Evolutionary conservation across 1,140 invertebrate genomes (phyloP).

Genomic region (Scaptomyza graminum): DNA sequence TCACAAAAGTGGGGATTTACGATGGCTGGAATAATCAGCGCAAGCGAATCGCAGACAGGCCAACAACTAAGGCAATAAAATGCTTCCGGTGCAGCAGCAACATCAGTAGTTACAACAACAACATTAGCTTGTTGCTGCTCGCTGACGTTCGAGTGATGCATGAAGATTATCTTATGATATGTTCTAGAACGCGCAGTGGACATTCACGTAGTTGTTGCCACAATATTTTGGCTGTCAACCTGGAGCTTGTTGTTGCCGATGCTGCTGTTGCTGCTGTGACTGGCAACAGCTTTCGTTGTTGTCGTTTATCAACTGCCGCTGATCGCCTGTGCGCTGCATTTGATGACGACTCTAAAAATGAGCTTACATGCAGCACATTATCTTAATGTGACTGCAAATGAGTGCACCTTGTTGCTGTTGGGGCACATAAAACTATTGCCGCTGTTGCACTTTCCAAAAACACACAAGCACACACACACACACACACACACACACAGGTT

Average conservation of each 20-base stretch:
- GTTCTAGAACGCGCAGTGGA: conserved; percentile 60
- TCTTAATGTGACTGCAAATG: conserved; percentile 81
- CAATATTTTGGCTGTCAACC: conserved; percentile 70
- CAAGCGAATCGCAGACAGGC: conserved; percentile 70
- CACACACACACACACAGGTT: neutral
- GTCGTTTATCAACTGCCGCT: conserved; percentile 73
- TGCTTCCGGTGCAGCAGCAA: conserved; percentile 71
- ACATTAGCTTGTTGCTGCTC: conserved; percentile 39
- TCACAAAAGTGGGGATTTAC: conserved; percentile 75
- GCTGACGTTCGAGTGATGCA: conserved; percentile 77
- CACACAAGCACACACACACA: conserved; percentile 3
- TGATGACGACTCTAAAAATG: conserved; percentile 63
- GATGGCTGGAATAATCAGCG: conserved; percentile 71
- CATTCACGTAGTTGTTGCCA: conserved; percentile 25
- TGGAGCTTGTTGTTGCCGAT: conserved; percentile 23
- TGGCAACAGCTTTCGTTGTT: conserved; percentile 44
- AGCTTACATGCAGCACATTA: conserved; percentile 74
- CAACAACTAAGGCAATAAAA: conserved; percentile 70
- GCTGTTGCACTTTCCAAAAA: conserved; percentile 8
- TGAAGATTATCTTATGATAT: conserved; percentile 82
- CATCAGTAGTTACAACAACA: conserved; percentile 19
- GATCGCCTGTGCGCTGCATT: conserved; percentile 70
- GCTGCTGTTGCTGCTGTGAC: conserved; percentile 20
- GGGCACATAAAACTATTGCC: conserved; percentile 25
- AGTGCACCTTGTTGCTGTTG: conserved; percentile 52